phyloP scores from a whole-genome alignment of 2,888 invertebrate genomes.

The Drosophila flavopinicola region DNA sequence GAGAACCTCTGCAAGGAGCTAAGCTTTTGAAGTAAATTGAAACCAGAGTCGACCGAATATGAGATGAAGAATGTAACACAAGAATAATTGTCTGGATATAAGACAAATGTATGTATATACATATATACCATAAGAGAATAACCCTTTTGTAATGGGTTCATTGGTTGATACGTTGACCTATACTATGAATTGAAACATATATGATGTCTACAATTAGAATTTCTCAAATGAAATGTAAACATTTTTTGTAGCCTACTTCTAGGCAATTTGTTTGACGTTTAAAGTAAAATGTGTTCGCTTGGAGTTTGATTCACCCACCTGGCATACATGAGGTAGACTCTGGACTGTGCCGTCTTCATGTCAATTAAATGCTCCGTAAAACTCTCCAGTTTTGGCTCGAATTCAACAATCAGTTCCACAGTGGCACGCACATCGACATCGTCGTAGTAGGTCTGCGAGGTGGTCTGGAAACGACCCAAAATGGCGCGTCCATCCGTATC shows the following conservation, averaged over 20 bases:
- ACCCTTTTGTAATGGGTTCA: too few species aligned
- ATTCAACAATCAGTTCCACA: constrained; percentile 96
- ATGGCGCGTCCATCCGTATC: constrained; percentile 98
- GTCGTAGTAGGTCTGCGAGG: constrained; percentile 95
- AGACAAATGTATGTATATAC: too few species aligned
- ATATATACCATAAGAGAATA: too few species aligned
- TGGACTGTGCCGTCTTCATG: constrained; percentile 93
- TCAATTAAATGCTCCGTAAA: constrained; percentile 92
- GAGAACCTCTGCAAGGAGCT: too few species aligned
- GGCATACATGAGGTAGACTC: constrained; percentile 96
- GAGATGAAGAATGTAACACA: too few species aligned
- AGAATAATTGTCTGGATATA: too few species aligned
- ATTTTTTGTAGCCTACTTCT: constrained; percentile 24
- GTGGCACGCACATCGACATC: constrained; percentile 96
- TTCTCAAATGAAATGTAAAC: too few species aligned
- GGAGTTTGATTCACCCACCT: constrained; percentile 86
- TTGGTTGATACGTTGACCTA: too few species aligned
- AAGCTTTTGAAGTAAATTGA: too few species aligned
- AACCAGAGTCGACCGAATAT: too few species aligned
- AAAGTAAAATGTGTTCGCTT: background rate
- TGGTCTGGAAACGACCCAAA: constrained; percentile 96
- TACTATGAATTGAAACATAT: too few species aligned
- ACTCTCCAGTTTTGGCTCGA: constrained; percentile 94
- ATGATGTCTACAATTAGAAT: too few species aligned
- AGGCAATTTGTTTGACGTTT: background rate